Evolutionary conservation across 1,140 invertebrate species (phyloP), one percentile per base, ranked within the genome.

Genomic region (Zophobas atratus): DNA sequence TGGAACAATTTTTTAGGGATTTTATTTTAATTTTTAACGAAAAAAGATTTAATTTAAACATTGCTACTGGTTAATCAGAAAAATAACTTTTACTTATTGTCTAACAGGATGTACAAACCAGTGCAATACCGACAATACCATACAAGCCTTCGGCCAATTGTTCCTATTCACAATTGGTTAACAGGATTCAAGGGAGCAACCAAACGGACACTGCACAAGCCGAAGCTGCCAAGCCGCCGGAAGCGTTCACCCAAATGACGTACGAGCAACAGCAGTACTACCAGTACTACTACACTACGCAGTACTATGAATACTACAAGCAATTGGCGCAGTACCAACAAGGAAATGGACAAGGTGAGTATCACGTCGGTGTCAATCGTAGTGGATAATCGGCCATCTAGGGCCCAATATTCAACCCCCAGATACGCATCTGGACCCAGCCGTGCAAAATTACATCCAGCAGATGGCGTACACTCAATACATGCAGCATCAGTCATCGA

Each of bases 81-180:
- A 70, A 56, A 75, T 75, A 70, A 78, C 72, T 51, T 72, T 75
- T 38, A 6, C 4, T 75, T 72, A 79, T 81, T 70, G 76, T 79
- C 56, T 56, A 70, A 79, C 78, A 79, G 80, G 70, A 70, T 43
- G 49, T 56, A 53, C 72, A 75, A 75, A 70, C 75, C 32, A 60
- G 72, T 67, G 8, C 75, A 76, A 76, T 76, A 76, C 75, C 75
- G 34, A 20, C 60, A 51, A 63, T 76, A 76, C 60, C 60, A 51
- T 63, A 76, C 56, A 76, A 76, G 49, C 60, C 94, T 38, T 94
- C 94, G 3, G 92, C 93, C 0, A 92, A 96, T 87, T 96, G 94
- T 86, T 92, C 94, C 53, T 96, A 96, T 85, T 94, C 93, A 6
- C 92, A 95, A 89, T 88, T 96, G 55, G 93, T 96, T 20, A 94